Percentiles rank a stretch among this genome's conserved stretches.
Evolutionary conservation across 2,113 vertebrate genomes (phyloP).

Genomic region (Xiphophorus couchianus): DNA sequence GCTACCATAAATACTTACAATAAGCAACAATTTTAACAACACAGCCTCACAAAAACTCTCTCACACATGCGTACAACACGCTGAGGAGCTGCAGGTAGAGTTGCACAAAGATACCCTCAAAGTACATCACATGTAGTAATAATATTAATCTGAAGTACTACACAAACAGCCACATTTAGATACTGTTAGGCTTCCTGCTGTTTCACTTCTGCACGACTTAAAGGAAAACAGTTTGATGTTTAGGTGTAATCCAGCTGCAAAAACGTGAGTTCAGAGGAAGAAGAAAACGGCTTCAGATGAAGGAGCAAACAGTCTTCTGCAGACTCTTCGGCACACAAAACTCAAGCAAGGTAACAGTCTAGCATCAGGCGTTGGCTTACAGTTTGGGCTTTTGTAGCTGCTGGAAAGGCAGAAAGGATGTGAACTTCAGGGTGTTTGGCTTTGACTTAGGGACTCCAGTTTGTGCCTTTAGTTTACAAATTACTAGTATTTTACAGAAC

Average conservation of each 20-base stretch:
- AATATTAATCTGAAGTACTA: constrained; percentile 61
- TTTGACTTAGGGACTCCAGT: constrained; percentile 24
- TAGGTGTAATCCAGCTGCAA: constrained; percentile 10
- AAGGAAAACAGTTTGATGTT: constrained; percentile 27
- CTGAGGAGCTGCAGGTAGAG: constrained; percentile 64
- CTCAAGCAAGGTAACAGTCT: constrained; percentile 76
- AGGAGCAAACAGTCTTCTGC: constrained; percentile 68
- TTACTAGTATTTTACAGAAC: not conserved
- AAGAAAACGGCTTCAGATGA: constrained; percentile 49
- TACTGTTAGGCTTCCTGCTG: constrained; percentile 54
- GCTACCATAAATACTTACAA: constrained; percentile 56
- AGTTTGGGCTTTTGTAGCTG: constrained; percentile 53
- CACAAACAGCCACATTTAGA: constrained; percentile 56
- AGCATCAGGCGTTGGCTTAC: constrained; percentile 61
- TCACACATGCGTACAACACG: constrained; percentile 67
- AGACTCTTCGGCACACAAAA: constrained; percentile 72
- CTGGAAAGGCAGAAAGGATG: constrained; percentile 44
- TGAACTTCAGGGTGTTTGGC: constrained; percentile 39
- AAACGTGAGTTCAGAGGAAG: constrained; percentile 6
- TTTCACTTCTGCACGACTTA: constrained; percentile 40
- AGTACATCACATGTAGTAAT: constrained; percentile 60
- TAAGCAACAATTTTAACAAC: constrained; percentile 62
- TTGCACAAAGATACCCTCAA: constrained; percentile 65
- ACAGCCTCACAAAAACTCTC: constrained; percentile 48
- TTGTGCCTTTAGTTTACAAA: constrained; percentile 18